Base-by-base conservation (phyloP, 2,888 invertebrate genomes). In the Auanema freiburgensis region DNA sequence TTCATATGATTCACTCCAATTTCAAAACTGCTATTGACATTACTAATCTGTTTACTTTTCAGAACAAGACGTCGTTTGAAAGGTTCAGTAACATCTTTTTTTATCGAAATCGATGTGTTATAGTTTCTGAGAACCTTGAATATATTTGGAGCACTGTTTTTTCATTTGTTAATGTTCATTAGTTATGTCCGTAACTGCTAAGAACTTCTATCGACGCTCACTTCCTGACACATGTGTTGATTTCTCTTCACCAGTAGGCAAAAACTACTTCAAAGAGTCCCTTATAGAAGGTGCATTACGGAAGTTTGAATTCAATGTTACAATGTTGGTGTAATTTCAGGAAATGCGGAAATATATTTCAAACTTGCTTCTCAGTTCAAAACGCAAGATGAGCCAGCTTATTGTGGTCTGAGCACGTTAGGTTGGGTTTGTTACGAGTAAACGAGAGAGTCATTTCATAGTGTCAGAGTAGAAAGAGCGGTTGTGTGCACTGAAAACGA, bases 321-420 rank as follows among this genome's bases (percentile, higher is more conserved):
- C 18, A 33, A 12, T 14, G 41, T 16, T 14, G 11, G 23, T 42
- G 18, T 23, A 16, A 63, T 63, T 68, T 10, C 74, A 59, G 85
- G 84, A 14, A 68, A 80, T 63, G 84, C 84, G 72, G 80, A 81
- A 16, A 81, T 83, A 51, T 85, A 84, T 69, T 85, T 85, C 72
- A 79, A 82, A 58, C 71, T 85, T 12, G 84, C 85, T 0, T 72
- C 84, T 6, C 85, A 85, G 76, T 85, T 85, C 58, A 71, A 83
- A 4, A 85, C 85, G 0, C 85, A 85, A 65, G 85, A 85, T 61
- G 85, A 85, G 44, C 85, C 85, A 8, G 84, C 85, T 0, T 85
- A 79, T 69, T 85, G 85, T 67, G 85, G 85, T n/a, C 77, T 85
- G 16, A 83, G 85, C 23, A 84, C 85, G 1, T 75, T 85, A 14